A percentile compares a stretch with the other conserved stretches of the same genome.
These are phyloP conservation scores for Pammene fasciana DNA, from an alignment of 2,888 invertebrate species.

Conservation along the genomic window DNA sequence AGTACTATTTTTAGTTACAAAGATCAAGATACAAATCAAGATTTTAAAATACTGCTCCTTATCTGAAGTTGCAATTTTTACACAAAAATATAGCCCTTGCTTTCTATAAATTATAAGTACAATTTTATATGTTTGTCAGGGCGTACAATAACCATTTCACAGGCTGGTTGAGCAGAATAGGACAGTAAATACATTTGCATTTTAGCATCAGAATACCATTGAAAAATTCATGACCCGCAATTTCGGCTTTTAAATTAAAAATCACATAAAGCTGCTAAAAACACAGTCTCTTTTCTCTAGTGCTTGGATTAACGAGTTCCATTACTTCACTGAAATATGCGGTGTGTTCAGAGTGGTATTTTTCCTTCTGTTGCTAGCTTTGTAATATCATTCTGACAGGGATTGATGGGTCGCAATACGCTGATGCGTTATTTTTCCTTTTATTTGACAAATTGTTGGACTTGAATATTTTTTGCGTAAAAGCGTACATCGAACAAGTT, in stretches of 20 bases:
- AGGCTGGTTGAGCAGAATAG: neutral
- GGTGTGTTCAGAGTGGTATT: constrained; percentile 8
- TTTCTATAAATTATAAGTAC: neutral
- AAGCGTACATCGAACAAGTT: no score
- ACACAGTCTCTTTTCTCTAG: constrained; percentile 14
- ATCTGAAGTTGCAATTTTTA: no score
- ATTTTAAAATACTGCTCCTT: no score
- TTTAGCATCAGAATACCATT: constrained; percentile 10
- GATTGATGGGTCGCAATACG: constrained; percentile 33
- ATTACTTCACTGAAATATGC: constrained; percentile 19
- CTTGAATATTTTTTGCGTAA: neutral
- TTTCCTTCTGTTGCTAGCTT: constrained; percentile 28
- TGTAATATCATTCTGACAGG: constrained; percentile 21
- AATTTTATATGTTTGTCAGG: neutral
- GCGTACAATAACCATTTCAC: constrained; percentile 3
- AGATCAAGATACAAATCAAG: no score
- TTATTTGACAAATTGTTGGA: constrained; percentile 16
- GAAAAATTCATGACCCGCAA: constrained; percentile 22
- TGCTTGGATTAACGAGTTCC: constrained; percentile 19
- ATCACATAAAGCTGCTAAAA: constrained; percentile 29
- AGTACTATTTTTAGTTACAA: no score
- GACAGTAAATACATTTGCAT: constrained; percentile 12
- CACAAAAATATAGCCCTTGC: no score
- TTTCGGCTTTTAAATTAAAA: constrained; percentile 27
- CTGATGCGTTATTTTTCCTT: constrained; percentile 13